These are phyloP conservation scores for Stylophora pistillata DNA, from an alignment of 64 coral and sea anemone species.

Conservation along the genomic window DNA sequence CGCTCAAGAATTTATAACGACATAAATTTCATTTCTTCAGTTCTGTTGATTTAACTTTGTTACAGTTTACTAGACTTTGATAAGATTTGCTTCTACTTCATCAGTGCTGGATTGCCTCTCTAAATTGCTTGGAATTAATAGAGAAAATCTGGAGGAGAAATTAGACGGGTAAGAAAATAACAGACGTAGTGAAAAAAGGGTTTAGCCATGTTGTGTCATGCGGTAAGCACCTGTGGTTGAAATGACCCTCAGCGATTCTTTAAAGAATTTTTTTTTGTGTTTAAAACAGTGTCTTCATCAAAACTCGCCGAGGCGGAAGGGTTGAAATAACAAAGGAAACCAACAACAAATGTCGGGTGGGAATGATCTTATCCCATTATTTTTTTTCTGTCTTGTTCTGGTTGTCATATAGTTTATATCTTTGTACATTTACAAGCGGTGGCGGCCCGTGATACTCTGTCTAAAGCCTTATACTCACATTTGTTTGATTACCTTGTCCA, in stretches of 20 bases:
- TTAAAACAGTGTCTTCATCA: conserved; percentile 34
- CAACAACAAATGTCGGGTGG: conserved; percentile 74
- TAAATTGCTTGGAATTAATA: conserved; percentile 60
- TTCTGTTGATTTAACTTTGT: no score
- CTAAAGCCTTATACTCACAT: conserved; percentile 81
- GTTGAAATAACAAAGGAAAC: conserved; percentile 91
- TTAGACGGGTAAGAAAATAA: conserved; percentile 45
- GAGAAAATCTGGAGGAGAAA: conserved; percentile 67
- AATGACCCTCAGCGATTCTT: not conserved
- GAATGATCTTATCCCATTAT: not conserved
- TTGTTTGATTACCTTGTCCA: conserved; percentile 84
- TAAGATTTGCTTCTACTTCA: not conserved
- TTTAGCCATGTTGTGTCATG: not conserved
- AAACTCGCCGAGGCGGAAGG: conserved; percentile 79
- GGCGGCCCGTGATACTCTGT: conserved; percentile 67
- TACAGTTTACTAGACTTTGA: no score
- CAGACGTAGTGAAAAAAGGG: not conserved
- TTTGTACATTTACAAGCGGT: conserved; percentile 44
- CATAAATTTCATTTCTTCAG: no score
- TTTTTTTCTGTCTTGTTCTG: not conserved
- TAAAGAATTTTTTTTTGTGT: not conserved
- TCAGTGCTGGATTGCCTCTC: conserved; percentile 50
- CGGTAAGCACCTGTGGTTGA: not conserved
- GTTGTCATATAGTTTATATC: not conserved
- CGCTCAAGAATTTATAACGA: no score